Percentiles rank a stretch among this genome's conserved stretches.
Conservation (phyloP, 1,140 invertebrate species). For the Monochamus saltuarius region DNA sequence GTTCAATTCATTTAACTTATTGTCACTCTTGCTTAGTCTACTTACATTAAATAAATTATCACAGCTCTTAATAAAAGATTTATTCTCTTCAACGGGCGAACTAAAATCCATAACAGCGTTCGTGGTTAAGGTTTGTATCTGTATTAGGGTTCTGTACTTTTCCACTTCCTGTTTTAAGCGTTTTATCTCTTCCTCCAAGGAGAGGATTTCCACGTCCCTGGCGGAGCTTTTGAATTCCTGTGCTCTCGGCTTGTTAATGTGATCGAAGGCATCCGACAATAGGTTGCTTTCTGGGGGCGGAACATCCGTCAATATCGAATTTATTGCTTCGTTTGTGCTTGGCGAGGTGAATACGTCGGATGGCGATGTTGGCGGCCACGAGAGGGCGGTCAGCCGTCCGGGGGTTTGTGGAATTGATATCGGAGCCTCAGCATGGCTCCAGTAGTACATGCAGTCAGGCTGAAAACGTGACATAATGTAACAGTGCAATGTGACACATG, state of each 20-base stretch:
- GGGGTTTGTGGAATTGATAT: slow-evolving; percentile 68
- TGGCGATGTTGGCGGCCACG: slow-evolving; percentile 47
- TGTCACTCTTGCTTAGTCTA: background rate
- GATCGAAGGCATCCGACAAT: too few species aligned
- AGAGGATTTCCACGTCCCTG: slow-evolving; percentile 45
- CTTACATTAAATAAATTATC: slow-evolving; percentile 52
- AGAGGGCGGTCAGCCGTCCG: slow-evolving; percentile 58
- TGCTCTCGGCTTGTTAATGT: slow-evolving; percentile 3
- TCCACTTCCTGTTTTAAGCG: slow-evolving; percentile 57
- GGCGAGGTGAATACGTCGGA: slow-evolving; percentile 30
- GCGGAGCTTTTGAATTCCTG: slow-evolving; percentile 42
- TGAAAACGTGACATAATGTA: slow-evolving; percentile 53
- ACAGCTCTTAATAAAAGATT: slow-evolving; percentile 45
- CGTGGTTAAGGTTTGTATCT: slow-evolving; percentile 57
- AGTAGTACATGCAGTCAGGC: slow-evolving; percentile 87
- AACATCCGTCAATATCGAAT: too few species aligned
- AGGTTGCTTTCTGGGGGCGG: too few species aligned
- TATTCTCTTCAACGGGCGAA: slow-evolving; percentile 49
- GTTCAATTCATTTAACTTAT: background rate
- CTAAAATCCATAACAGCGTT: slow-evolving; percentile 55
- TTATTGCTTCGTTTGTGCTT: slow-evolving; percentile 14
- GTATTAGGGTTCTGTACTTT: slow-evolving; percentile 56
- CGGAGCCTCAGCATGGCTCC: slow-evolving; percentile 76
- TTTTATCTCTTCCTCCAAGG: slow-evolving; percentile 54
- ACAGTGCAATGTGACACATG: too few species aligned